Percentiles rank a stretch among this genome's conserved stretches.
Conservation (phyloP, 2,888 invertebrate genomes). For the Lepidocyrtoides sp. region DNA sequence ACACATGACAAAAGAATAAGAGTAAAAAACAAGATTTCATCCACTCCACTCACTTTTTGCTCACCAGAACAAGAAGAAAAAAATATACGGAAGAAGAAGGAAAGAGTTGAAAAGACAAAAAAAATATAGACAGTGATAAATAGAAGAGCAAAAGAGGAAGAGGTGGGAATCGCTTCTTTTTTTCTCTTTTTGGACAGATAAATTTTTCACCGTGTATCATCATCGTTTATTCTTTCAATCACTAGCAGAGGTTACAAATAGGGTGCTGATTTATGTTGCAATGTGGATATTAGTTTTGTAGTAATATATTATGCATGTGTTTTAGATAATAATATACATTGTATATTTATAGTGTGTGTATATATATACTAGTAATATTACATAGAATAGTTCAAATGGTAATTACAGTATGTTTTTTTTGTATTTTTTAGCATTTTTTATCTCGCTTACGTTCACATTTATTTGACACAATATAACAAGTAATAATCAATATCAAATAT, state of each 20-base stretch:
- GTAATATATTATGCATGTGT: no score
- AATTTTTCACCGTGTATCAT: conserved; percentile 66
- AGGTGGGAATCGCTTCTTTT: conserved; percentile 51
- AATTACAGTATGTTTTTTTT: background rate
- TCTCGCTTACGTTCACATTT: background rate
- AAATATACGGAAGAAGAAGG: background rate
- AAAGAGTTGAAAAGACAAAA: conserved; percentile 44
- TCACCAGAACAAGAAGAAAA: no score
- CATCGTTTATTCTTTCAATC: conserved; percentile 56
- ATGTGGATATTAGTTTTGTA: no score
- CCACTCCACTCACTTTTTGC: background rate
- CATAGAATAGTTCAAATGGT: no score
- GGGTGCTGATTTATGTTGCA: background rate
- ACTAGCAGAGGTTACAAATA: background rate
- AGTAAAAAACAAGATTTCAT: background rate
- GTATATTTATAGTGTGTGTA: background rate
- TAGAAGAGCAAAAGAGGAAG: background rate
- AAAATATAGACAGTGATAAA: conserved; percentile 47
- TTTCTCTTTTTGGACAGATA: conserved; percentile 73
- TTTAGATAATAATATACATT: background rate
- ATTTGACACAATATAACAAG: background rate
- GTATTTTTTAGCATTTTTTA: background rate
- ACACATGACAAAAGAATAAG: conserved; percentile 3
- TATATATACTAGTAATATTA: background rate
- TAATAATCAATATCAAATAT: conserved; percentile 47